Percentiles rank a stretch among this genome's conserved stretches.
Conservation (phyloP, 53 echinoderm and acorn worm species). For the Antedon mediterranea region DNA sequence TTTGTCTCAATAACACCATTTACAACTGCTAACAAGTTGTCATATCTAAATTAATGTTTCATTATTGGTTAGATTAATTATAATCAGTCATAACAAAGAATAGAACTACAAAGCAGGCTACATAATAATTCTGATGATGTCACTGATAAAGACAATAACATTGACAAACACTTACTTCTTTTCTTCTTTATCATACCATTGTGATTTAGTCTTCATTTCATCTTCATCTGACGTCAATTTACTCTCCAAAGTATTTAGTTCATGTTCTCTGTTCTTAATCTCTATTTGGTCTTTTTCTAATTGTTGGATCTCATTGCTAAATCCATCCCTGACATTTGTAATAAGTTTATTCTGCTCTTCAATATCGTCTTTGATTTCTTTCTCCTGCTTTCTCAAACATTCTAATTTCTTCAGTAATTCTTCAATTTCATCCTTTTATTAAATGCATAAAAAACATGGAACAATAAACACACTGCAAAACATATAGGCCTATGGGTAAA, state of each 20-base stretch:
- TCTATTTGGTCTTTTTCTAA: background rate
- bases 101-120: no score
- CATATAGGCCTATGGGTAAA: no score
- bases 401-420: background rate
- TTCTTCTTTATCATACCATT: background rate
- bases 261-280: background rate
- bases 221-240: background rate
- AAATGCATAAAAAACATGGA: background rate
- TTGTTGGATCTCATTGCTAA: background rate
- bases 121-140: no score
- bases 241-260: background rate
- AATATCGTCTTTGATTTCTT: background rate
- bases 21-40: background rate
- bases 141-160: background rate
- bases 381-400: background rate
- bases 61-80: background rate
- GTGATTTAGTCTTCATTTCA: background rate
- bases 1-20: background rate
- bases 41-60: slow-evolving; percentile 3
- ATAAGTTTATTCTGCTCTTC: background rate
- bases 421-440: background rate
- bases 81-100: background rate
- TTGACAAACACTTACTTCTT: background rate
- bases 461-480: no score
- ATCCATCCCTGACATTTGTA: background rate